phyloP scores from a whole-genome alignment of 2,797 vertebrate species.

The Falco novaeseelandiae region DNA sequence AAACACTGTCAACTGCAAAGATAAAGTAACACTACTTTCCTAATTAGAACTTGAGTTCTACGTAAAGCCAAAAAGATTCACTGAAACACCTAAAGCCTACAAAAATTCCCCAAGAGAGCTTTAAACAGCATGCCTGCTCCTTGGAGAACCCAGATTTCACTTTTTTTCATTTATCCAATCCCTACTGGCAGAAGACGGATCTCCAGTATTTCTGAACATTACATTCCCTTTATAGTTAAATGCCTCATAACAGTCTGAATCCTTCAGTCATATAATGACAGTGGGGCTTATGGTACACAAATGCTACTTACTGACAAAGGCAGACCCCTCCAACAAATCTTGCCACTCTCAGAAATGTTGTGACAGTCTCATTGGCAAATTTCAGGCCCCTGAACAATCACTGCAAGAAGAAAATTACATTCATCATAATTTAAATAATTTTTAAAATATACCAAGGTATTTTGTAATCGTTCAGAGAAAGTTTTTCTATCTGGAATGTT shows the following conservation, averaged over 20 bases:
- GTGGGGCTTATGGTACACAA: background rate
- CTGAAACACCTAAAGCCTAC: background rate
- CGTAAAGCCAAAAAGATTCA: background rate
- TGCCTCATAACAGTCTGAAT: background rate
- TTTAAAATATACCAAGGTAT: background rate
- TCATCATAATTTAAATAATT: background rate
- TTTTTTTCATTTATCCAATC: background rate
- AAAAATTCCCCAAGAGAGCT: background rate
- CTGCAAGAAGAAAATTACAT: background rate
- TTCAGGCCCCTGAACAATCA: background rate
- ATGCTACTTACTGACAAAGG: background rate
- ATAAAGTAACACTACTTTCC: background rate
- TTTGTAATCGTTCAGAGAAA: background rate
- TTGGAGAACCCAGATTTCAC: background rate
- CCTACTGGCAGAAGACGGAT: background rate
- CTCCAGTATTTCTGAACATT: background rate
- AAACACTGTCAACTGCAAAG: background rate
- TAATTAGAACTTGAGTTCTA: background rate
- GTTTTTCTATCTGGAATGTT: background rate
- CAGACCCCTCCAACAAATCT: background rate
- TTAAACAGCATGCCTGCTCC: background rate
- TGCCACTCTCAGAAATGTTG: background rate
- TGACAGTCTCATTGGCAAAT: background rate
- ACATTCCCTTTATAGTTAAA: background rate
- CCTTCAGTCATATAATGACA: background rate